These are phyloP conservation scores for Ictalurus furcatus DNA, from an alignment of 2,113 vertebrate species.

Conservation along the genomic window DNA sequence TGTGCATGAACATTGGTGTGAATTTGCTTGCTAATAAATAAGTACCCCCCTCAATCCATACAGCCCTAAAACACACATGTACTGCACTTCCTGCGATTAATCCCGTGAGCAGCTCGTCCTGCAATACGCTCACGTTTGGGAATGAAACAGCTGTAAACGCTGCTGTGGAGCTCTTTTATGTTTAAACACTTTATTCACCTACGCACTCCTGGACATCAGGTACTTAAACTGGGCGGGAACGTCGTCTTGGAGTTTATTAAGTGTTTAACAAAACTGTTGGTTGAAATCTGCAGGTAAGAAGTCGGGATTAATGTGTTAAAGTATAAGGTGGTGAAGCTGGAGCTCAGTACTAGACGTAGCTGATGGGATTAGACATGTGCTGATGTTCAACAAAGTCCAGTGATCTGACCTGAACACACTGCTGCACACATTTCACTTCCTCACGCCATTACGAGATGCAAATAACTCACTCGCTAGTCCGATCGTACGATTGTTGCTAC, in stretches of 20 bases:
- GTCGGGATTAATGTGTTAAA: neutral
- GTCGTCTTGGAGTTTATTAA: neutral
- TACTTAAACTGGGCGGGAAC: constrained; percentile 15
- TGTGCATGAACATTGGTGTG: constrained; percentile 68
- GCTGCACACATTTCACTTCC: neutral
- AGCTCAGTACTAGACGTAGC: neutral
- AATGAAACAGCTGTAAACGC: neutral
- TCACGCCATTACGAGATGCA: neutral
- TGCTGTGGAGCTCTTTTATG: neutral
- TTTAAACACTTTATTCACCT: neutral
- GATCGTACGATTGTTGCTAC: neutral
- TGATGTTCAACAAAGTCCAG: neutral
- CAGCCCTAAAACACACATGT: constrained; percentile 29
- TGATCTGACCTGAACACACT: neutral
- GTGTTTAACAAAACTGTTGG: neutral
- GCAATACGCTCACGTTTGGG: neutral
- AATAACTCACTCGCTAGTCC: neutral
- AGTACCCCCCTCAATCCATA: constrained; percentile 18
- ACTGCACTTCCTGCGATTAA: neutral
- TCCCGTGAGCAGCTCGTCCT: constrained; percentile 3
- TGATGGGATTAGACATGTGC: neutral
- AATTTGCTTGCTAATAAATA: neutral
- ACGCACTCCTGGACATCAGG: constrained; percentile 11
- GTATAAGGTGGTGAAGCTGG: neutral
- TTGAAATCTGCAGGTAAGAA: neutral